A percentile compares a stretch with the other conserved stretches of the same genome.
phyloP scores from a whole-genome alignment of 2,888 invertebrate species.

The Crossocerus cetratus region DNA sequence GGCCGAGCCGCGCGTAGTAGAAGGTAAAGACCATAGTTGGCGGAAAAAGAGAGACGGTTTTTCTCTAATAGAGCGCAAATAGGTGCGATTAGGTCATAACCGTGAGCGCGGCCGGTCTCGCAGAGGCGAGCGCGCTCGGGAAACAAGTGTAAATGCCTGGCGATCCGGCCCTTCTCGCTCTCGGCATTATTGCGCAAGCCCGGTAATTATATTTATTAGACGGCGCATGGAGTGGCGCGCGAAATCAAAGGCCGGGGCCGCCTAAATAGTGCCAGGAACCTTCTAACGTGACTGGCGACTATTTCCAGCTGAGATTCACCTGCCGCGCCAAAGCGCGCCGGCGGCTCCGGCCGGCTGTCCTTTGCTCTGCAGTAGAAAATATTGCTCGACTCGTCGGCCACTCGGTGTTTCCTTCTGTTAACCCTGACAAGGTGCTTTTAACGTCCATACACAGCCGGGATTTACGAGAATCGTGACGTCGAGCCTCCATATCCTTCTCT shows the following conservation, averaged over 20 bases:
- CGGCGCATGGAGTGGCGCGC: slow-evolving; percentile 19
- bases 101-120: slow-evolving; percentile 2
- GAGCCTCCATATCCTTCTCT: slow-evolving; percentile 8
- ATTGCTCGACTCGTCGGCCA: not conserved
- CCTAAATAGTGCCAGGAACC: slow-evolving; percentile 23
- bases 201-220: slow-evolving; percentile 58
- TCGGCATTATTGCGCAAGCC: slow-evolving; percentile 33
- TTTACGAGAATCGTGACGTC: slow-evolving; percentile 20
- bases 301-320: slow-evolving; percentile 31
- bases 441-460: slow-evolving; percentile 20
- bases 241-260: slow-evolving; percentile 36
- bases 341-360: no score
- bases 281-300: slow-evolving; percentile 29
- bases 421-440: slow-evolving; percentile 27
- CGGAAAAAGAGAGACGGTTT: slow-evolving; percentile 6
- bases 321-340: slow-evolving; percentile 4
- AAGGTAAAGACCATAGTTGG: slow-evolving; percentile 5
- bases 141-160: slow-evolving; percentile 47
- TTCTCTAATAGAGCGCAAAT: slow-evolving; percentile 14
- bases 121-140: slow-evolving; percentile 28
- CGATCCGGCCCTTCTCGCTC: slow-evolving; percentile 28
- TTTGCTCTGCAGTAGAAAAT: not conserved
- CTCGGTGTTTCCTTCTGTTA: slow-evolving; percentile 1
- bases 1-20: not conserved
- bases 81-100: slow-evolving; percentile 32